Base-by-base conservation (phyloP, 2,113 vertebrate species). In the Ameiurus melas region DNA sequence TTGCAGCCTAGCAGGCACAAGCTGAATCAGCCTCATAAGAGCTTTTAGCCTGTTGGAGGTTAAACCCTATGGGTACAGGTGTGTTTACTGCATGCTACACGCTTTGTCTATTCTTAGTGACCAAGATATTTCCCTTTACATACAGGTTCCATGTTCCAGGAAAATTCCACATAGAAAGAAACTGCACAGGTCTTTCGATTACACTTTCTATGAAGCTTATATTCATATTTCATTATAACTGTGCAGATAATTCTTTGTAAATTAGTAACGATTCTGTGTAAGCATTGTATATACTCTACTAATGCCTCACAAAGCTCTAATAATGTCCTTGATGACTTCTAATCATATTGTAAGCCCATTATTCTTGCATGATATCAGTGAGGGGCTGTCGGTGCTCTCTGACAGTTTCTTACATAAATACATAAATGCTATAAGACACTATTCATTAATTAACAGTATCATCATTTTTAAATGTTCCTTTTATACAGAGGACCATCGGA, bases 1-100 rank as follows among this genome's bases (percentile, higher is more conserved):
- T 89, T 87, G 60, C 87, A 86, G 73, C 85, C 89, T 71, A 64
- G 85, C 87, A 80, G 87, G 73, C 73, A 81, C 58, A 22, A 71
- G 83, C 85, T 84, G 87, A 88, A 70, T 84, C 83, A 86, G 85
- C 85, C 89, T 62, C 66, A 77, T 68, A 85, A 62, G 53, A 84
- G 73, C 83, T 84, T 80, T 75, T 66, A 89, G 82, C 62, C 81
- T 86, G 85, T 82, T 71, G 47, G 84, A 22, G 62, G 86, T 83
- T 86, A 75, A 86, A 84, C 73, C 64, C 84, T 86, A 53, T 84
- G 70, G 77, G 57, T 86, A 85, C 51, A 43, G 22, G 62, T 60
- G 68, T 33, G 81, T 88, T 83, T 75, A 51, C 33, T 79, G 62
- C 71, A 88, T 73, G 79, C 68, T n/a, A 71, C 78, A 43, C 53